Evolutionary conservation across 2,113 vertebrate species (phyloP).

Genomic region (Pterocles burchelli): DNA sequence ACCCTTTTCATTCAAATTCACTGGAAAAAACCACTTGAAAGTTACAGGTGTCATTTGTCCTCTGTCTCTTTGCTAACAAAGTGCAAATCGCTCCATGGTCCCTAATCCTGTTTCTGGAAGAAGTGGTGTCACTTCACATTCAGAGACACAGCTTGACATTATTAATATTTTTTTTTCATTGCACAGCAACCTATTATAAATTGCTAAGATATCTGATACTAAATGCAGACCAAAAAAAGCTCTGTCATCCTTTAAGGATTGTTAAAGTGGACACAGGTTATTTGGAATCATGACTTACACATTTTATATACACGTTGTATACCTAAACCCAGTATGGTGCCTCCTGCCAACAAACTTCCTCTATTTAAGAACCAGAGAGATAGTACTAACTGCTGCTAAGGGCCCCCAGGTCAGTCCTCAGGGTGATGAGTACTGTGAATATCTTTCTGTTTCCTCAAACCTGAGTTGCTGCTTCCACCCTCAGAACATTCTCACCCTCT

Average conservation of each 20-base stretch:
- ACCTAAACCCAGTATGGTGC: not conserved
- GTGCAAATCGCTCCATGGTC: not conserved
- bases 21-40: not conserved
- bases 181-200: not conserved
- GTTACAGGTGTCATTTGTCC: not conserved
- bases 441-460: not conserved
- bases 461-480: not conserved
- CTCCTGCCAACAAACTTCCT: not conserved
- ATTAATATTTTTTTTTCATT: not conserved
- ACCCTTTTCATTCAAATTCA: not conserved
- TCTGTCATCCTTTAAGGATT: not conserved
- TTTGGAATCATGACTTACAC: not conserved
- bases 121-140: not conserved
- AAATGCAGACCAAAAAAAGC: not conserved
- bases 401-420: not conserved
- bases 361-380: not conserved
- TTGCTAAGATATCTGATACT: not conserved
- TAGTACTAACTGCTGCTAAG: not conserved
- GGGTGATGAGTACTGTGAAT: not conserved
- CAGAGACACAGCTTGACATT: not conserved
- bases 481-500: not conserved
- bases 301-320: not conserved
- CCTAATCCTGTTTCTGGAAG: not conserved
- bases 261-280: not conserved
- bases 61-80: not conserved